Conservation (phyloP, 1,140 invertebrate species). For the Heliothis subflexa region DNA sequence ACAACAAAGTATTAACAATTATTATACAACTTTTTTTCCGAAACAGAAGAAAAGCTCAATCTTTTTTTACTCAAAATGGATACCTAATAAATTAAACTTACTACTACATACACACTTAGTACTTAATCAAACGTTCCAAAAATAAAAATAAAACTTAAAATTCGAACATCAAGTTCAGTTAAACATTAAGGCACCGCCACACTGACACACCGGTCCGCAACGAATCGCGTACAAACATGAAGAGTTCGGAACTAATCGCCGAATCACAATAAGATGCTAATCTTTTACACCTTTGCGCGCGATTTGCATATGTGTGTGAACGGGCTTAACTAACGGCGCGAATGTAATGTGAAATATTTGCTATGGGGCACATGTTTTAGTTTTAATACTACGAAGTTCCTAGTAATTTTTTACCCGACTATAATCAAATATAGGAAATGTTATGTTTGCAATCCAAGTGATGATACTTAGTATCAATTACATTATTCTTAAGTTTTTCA, state of each 20-base stretch:
- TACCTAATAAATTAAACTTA: too few relatives aligned
- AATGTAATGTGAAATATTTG: constrained; percentile 62
- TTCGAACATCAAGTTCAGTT: constrained; percentile 27
- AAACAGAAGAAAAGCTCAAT: too few relatives aligned
- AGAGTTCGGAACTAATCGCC: constrained; percentile 74
- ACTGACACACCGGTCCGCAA: constrained; percentile 78
- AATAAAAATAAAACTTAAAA: neutral
- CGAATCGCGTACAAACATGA: constrained; percentile 80
- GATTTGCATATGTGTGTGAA: constrained; percentile 76
- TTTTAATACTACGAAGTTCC: neutral
- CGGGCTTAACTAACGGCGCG: constrained; percentile 20
- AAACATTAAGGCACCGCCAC: constrained; percentile 66
- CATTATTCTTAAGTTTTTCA: too few relatives aligned
- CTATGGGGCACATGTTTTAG: constrained; percentile 35
- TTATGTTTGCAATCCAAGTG: too few relatives aligned
- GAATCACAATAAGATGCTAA: constrained; percentile 82
- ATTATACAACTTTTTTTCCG: too few relatives aligned
- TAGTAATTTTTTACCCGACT: too few relatives aligned
- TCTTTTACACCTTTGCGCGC: constrained; percentile 77
- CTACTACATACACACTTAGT: neutral
- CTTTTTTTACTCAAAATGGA: too few relatives aligned
- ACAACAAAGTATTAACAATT: too few relatives aligned
- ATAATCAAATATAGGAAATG: too few relatives aligned
- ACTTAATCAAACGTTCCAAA: neutral
- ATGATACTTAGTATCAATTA: too few relatives aligned